phyloP scores from a whole-genome alignment of 37 sponge, comb jelly and placozoan species.

The Crambe crambe region DNA sequence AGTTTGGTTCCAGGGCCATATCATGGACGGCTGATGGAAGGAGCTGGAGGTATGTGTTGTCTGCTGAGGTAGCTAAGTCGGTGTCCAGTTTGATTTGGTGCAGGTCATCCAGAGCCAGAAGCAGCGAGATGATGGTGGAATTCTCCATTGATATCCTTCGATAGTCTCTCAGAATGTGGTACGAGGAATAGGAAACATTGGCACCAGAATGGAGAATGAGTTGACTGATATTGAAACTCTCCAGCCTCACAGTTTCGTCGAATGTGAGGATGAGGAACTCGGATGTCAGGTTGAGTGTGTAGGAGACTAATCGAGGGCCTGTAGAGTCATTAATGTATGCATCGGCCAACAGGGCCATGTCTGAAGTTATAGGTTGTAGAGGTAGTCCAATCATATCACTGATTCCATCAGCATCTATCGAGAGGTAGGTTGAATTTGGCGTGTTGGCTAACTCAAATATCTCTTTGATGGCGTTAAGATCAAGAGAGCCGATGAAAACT shows the following conservation, averaged over 20 bases:
- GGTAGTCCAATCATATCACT: slow-evolving; percentile 68
- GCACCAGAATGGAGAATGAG: slow-evolving; percentile 51
- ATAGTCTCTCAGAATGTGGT: slow-evolving; percentile 31
- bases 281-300: slow-evolving; percentile 73
- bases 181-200: slow-evolving; percentile 24
- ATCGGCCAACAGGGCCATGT: slow-evolving; percentile 32
- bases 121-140: slow-evolving; percentile 56
- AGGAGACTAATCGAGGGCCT: slow-evolving; percentile 51
- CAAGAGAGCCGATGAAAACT: slow-evolving; percentile 49
- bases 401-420: slow-evolving; percentile 45
- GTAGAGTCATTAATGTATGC: slow-evolving; percentile 51
- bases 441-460: slow-evolving; percentile 65
- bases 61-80: slow-evolving; percentile 51
- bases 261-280: slow-evolving; percentile 81
- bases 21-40: slow-evolving; percentile 48
- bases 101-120: slow-evolving; percentile 78
- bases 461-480: slow-evolving; percentile 81
- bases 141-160: slow-evolving; percentile 46
- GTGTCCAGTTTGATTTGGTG: slow-evolving; percentile 81
- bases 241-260: slow-evolving; percentile 83
- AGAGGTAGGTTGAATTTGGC: slow-evolving; percentile 61
- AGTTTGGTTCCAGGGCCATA: slow-evolving; percentile 78
- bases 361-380: slow-evolving; percentile 34
- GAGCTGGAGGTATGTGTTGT: slow-evolving; percentile 64
- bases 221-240: slow-evolving; percentile 61